Percentiles rank a stretch among this genome's conserved stretches.
Conservation (phyloP, 2,113 vertebrate genomes). For the Prinia subflava region DNA sequence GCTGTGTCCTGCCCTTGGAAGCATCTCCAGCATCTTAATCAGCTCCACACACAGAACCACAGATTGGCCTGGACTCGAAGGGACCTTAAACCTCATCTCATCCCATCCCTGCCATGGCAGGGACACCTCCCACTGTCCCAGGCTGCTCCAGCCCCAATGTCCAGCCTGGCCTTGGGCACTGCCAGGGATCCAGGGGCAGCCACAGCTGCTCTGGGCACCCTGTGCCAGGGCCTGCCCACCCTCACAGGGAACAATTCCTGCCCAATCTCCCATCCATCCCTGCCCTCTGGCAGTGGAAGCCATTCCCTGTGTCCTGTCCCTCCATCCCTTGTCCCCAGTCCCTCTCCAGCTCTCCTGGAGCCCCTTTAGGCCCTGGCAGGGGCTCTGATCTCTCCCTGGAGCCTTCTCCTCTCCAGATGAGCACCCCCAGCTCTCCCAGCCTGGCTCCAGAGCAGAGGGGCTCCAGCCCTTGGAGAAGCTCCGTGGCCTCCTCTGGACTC, state of each 20-base stretch:
- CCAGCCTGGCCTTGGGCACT: neutral
- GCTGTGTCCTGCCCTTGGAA: neutral
- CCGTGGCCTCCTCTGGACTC: neutral
- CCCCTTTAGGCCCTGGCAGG: neutral
- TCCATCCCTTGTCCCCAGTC: neutral
- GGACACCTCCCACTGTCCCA: neutral
- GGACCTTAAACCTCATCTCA: accelerated
- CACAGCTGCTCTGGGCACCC: neutral
- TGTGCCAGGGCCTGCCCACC: neutral
- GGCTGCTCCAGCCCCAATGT: neutral
- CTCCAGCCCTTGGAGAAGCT: neutral
- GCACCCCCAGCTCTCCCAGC: neutral
- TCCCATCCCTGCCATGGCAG: neutral
- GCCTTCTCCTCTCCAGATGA: neutral
- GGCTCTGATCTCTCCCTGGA: neutral
- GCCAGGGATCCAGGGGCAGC: neutral
- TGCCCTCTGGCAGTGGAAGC: accelerated
- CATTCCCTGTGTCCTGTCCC: neutral
- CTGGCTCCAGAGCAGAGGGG: neutral
- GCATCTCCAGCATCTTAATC: neutral
- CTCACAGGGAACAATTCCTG: accelerated
- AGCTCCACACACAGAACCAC: accelerated
- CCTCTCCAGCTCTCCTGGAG: neutral
- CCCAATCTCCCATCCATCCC: neutral
- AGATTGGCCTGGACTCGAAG: neutral